Conservation (phyloP, 2,113 vertebrate genomes). For the Acanthochromis polyacanthus region DNA sequence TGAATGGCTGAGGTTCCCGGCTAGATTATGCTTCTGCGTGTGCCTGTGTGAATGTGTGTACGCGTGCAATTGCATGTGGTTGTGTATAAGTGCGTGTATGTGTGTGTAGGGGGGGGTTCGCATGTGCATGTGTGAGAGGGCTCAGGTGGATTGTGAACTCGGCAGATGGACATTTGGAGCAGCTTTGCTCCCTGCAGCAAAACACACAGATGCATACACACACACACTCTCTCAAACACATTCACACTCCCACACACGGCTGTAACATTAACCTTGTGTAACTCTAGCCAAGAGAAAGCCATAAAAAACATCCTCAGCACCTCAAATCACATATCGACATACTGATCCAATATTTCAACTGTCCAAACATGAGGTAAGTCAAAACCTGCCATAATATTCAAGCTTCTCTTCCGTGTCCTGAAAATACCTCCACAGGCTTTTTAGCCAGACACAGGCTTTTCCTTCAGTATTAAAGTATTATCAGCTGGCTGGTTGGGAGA, state of each 20-base stretch:
- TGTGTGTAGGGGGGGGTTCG: slow-evolving; percentile 11
- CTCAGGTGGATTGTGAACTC: slow-evolving; percentile 83
- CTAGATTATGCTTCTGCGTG: slow-evolving; percentile 1
- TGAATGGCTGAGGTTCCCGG: slow-evolving; percentile 26
- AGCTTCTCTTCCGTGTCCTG: slow-evolving; percentile 54
- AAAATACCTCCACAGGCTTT: slow-evolving; percentile 35
- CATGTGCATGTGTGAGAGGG: slow-evolving; percentile 65
- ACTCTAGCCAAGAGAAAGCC: slow-evolving; percentile 60
- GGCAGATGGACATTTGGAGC: slow-evolving; percentile 85
- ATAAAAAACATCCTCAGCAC: slow-evolving; percentile 60
- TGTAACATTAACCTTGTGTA: slow-evolving; percentile 77
- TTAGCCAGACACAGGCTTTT: slow-evolving; percentile 5
- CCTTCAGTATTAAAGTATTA: slow-evolving; percentile 4
- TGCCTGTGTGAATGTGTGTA: slow-evolving; percentile 16
- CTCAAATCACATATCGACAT: slow-evolving; percentile 64
- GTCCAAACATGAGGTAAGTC: slow-evolving; percentile 68
- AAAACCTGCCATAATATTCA: slow-evolving; percentile 54
- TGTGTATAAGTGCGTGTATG: slow-evolving; percentile 29
- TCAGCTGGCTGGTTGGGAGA: slow-evolving; percentile 11
- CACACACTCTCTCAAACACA: slow-evolving; percentile 4
- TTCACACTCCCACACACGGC: slow-evolving; percentile 58
- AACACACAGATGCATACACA: slow-evolving; percentile 52
- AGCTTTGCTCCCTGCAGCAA: slow-evolving; percentile 81
- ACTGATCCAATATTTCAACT: slow-evolving; percentile 63
- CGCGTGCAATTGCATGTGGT: slow-evolving; percentile 2